Conservation (phyloP, 2,113 vertebrate species). For the Lepisosteus osseus region DNA sequence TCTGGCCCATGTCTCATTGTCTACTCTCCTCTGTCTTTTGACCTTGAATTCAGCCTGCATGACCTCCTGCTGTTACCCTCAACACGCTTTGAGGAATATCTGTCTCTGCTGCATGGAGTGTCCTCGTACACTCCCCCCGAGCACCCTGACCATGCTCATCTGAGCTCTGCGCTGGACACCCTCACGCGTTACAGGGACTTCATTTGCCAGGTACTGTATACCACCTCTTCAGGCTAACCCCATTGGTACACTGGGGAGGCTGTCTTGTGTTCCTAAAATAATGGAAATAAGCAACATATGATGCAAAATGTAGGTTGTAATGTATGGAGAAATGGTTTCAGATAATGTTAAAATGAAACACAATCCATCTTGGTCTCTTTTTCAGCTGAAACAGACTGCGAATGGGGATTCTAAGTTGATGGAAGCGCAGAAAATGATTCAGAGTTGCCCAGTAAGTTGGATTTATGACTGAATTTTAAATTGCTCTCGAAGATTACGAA, state of each 20-base stretch:
- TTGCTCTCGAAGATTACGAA: background rate
- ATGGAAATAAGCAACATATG: no score
- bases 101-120: slow-evolving; percentile 69
- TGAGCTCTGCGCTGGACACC: slow-evolving; percentile 59
- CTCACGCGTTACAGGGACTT: slow-evolving; percentile 61
- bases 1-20: background rate
- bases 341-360: no score
- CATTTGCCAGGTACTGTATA: slow-evolving; percentile 61
- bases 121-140: slow-evolving; percentile 60
- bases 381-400: slow-evolving; percentile 64
- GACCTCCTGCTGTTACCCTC: slow-evolving; percentile 74
- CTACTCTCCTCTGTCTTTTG: background rate
- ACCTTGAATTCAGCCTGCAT: slow-evolving; percentile 61
- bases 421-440: slow-evolving; percentile 63
- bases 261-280: no score
- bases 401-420: slow-evolving; percentile 56
- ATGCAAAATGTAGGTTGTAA: no score
- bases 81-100: slow-evolving; percentile 74
- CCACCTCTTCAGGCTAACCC: background rate
- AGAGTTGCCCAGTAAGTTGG: slow-evolving; percentile 71
- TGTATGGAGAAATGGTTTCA: no score
- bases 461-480: background rate
- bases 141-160: slow-evolving; percentile 64
- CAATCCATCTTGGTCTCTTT: slow-evolving; percentile 27
- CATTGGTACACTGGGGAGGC: no score